A percentile compares a stretch with the other conserved stretches of the same genome.
Evolutionary conservation across 1,140 invertebrate genomes (phyloP).

Genomic region (Acromyrmex echinatior): DNA sequence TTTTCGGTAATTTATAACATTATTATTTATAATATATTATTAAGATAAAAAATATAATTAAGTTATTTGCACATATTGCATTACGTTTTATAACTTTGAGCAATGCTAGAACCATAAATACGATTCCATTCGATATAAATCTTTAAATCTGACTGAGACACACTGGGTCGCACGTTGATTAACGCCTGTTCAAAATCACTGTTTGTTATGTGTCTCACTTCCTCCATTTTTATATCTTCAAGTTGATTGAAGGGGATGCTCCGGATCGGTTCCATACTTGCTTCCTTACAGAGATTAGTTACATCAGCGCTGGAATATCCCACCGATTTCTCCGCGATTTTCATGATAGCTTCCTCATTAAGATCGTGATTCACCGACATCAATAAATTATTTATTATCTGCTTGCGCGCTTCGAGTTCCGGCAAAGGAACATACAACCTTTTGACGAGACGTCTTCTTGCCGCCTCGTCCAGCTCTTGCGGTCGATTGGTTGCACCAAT

Average conservation of each 20-base stretch:
- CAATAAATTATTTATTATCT: constrained; percentile 93
- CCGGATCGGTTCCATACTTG: constrained; percentile 95
- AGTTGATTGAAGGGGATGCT: constrained; percentile 91
- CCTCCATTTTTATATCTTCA: constrained; percentile 88
- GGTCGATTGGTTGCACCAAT: constrained; percentile 98
- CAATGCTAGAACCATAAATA: constrained; percentile 91
- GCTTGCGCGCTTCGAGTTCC: constrained; percentile 90
- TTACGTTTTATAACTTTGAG: constrained; percentile 56
- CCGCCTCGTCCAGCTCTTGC: constrained; percentile 97
- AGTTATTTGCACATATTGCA: neutral
- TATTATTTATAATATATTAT: neutral
- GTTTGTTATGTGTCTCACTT: constrained; percentile 92
- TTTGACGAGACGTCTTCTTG: constrained; percentile 94
- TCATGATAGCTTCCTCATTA: constrained; percentile 88
- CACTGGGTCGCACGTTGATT: constrained; percentile 93
- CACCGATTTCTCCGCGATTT: constrained; percentile 90
- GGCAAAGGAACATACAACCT: constrained; percentile 96
- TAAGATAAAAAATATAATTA: neutral
- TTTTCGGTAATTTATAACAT: neutral
- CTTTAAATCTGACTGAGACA: constrained; percentile 93
- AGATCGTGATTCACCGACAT: constrained; percentile 90
- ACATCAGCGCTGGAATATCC: constrained; percentile 98
- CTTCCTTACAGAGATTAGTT: constrained; percentile 96
- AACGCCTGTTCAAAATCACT: constrained; percentile 94
- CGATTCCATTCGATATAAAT: constrained; percentile 95